Percentiles rank a stretch among this genome's conserved stretches.
These are phyloP conservation scores for Diplodus sargus DNA, from an alignment of 2,797 vertebrate species.

Conservation along the genomic window DNA sequence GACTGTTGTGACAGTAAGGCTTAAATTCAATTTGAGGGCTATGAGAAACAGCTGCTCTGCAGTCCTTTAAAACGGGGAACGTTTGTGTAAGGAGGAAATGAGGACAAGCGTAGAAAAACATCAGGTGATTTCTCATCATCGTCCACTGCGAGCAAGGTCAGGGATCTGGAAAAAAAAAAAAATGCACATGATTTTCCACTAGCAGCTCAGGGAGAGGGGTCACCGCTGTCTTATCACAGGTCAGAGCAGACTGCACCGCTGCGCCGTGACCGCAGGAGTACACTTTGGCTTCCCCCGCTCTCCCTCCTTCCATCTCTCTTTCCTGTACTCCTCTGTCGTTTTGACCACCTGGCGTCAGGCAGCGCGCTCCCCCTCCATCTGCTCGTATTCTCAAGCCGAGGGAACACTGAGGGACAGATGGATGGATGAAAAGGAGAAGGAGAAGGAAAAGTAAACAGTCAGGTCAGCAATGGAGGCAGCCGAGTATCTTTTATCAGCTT, in stretches of 20 bases:
- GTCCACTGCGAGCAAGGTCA: conserved; percentile 43
- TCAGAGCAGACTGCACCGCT: conserved; percentile 52
- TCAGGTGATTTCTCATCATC: conserved; percentile 45
- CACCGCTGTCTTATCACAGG: conserved; percentile 75
- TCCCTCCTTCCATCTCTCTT: conserved; percentile 26
- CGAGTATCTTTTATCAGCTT: conserved; percentile 68
- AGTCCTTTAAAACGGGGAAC: conserved; percentile 11
- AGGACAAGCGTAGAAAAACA: conserved; percentile 32
- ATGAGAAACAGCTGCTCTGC: conserved; percentile 7
- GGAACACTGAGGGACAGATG: conserved; percentile 63
- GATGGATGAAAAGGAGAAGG: conserved; percentile 59
- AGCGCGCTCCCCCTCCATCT: conserved; percentile 73
- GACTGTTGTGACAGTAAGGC: conserved; percentile 23
- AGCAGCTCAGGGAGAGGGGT: conserved; percentile 59
- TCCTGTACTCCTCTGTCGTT: conserved; percentile 37
- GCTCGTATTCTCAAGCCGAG: conserved; percentile 74
- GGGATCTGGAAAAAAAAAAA: conserved; percentile 46
- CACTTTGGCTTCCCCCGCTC: conserved; percentile 32
- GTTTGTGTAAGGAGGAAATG: conserved; percentile 1
- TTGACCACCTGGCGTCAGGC: conserved; percentile 67
- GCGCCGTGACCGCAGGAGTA: conserved; percentile 43
- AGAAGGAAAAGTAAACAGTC: conserved; percentile 70
- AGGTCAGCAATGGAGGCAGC: conserved; percentile 56
- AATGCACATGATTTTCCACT: conserved; percentile 38
- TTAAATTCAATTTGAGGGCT: conserved; percentile 9